Evolutionary conservation across 2,797 vertebrate genomes (phyloP).

Genomic region (Knipowitschia caucasica): DNA sequence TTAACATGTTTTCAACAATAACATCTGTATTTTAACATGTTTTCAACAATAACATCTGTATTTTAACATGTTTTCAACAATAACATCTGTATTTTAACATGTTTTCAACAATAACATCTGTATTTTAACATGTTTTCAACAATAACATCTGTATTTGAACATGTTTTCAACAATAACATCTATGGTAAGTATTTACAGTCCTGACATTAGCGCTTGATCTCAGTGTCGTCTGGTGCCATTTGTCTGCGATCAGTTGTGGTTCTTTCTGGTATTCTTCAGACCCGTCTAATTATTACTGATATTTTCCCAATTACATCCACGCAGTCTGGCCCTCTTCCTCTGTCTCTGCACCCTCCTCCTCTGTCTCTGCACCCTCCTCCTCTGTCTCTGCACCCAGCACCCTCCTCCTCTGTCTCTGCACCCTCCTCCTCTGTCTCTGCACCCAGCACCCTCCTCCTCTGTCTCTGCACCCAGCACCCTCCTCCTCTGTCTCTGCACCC

Average conservation of each 20-base stretch:
- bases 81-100: conserved; percentile 19
- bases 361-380: conserved; percentile 60
- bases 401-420: conserved; percentile 69
- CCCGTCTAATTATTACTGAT: conserved; percentile 10
- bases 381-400: conserved; percentile 46
- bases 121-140: too few relatives aligned
- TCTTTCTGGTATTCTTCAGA: conserved; percentile 8
- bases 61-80: too few relatives aligned
- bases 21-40: conserved; percentile 22
- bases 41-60: too few relatives aligned
- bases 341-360: conserved; percentile 31
- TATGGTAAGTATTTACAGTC: conserved; percentile 13
- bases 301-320: conserved; percentile 6
- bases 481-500: conserved; percentile 3
- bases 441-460: conserved; percentile 53
- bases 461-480: too few relatives aligned
- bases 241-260: conserved; percentile 3
- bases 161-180: conserved; percentile 20
- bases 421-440: not conserved
- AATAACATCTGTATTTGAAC: conserved; percentile 16
- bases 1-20: conserved; percentile 41
- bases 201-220: not conserved
- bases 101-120: too few relatives aligned
- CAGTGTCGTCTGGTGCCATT: not conserved
- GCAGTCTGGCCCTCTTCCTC: not conserved